Conservation (phyloP, 2,797 vertebrate species). For the Siniperca undulata region DNA sequence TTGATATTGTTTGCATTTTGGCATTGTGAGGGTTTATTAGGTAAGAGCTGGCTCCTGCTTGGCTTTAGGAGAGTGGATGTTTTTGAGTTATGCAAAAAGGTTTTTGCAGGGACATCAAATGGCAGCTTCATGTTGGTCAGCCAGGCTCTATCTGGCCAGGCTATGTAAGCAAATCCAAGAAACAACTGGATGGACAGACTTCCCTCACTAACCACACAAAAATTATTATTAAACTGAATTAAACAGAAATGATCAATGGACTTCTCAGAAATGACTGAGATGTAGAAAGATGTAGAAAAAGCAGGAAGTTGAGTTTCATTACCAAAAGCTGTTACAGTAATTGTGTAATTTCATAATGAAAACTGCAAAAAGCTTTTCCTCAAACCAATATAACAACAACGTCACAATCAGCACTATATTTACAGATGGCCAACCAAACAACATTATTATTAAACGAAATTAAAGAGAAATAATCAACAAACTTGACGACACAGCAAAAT, state of each 20-base stretch:
- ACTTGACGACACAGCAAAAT: not conserved
- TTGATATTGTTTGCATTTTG: slow-evolving; percentile 48
- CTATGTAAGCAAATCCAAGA: slow-evolving; percentile 4
- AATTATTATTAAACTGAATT: slow-evolving; percentile 12
- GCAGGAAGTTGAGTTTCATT: not conserved
- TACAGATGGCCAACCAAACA: not conserved
- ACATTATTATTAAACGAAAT: not conserved
- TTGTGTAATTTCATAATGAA: not conserved
- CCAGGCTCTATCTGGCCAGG: slow-evolving; percentile 3
- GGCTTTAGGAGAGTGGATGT: slow-evolving; percentile 19
- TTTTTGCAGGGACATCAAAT: slow-evolving; percentile 25
- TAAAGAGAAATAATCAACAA: not conserved
- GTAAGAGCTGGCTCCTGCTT: slow-evolving; percentile 56
- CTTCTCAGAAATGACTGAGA: not conserved
- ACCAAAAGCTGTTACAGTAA: not conserved
- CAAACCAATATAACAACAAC: not conserved
- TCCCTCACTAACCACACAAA: not conserved
- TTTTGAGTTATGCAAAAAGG: slow-evolving; percentile 46
- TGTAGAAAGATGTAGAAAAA: not conserved
- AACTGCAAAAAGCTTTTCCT: not conserved
- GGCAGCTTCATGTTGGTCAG: not conserved
- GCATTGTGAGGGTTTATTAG: slow-evolving; percentile 44
- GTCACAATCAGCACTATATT: no score
- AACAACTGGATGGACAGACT: not conserved
- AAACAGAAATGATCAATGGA: not conserved